Evolutionary conservation across 2,113 vertebrate genomes (phyloP).

Genomic region (Progne subis): DNA sequence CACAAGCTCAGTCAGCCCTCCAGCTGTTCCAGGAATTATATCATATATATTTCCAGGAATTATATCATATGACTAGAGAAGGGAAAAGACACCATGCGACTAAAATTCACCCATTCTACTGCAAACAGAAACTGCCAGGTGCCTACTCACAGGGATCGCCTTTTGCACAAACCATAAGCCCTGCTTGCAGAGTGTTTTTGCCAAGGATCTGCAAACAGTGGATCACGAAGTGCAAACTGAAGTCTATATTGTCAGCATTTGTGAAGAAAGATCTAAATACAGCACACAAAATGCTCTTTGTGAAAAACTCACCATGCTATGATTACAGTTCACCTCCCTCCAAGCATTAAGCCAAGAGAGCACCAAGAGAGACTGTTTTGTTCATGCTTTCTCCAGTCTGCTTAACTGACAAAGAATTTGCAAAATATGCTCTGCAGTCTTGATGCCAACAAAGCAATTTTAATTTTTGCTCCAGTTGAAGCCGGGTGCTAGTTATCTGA

Average conservation of each 20-base stretch:
- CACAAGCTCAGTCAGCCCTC: background rate
- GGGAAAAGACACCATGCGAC: background rate
- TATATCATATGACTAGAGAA: background rate
- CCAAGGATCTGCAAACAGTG: background rate
- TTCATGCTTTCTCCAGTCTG: background rate
- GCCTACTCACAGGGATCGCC: background rate
- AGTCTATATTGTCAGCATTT: background rate
- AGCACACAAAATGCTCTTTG: background rate
- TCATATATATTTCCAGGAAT: background rate
- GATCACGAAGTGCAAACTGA: background rate
- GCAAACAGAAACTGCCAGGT: background rate
- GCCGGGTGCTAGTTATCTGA: background rate
- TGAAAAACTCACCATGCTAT: background rate
- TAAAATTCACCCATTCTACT: background rate
- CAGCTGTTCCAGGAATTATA: background rate
- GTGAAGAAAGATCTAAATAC: background rate
- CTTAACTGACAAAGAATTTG: slow-evolving; percentile 2
- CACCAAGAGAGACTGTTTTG: background rate
- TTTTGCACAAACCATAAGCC: background rate
- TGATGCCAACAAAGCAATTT: slow-evolving; percentile 44
- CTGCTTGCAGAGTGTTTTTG: background rate
- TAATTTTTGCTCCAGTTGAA: background rate
- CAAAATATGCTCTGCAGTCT: background rate
- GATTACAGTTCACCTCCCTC: background rate
- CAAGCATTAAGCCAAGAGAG: background rate